Evolutionary conservation across 2,797 vertebrate genomes (phyloP).

Genomic region (Neopelma chrysocephalum): DNA sequence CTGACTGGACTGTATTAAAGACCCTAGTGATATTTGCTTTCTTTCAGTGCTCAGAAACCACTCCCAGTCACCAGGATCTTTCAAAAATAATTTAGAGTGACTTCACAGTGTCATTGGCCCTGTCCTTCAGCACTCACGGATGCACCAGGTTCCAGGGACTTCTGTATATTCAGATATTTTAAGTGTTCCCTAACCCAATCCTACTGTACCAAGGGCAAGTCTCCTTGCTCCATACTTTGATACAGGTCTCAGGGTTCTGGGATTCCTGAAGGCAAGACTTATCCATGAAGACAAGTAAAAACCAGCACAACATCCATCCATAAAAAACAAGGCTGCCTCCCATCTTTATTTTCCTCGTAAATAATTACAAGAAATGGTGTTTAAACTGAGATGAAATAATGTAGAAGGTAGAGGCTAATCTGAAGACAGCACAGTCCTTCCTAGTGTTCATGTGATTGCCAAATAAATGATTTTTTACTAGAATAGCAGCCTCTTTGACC

Average conservation of each 20-base stretch:
- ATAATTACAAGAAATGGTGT: not conserved
- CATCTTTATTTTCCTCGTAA: not conserved
- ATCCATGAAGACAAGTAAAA: not conserved
- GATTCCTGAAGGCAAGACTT: not conserved
- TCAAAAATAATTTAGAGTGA: not conserved
- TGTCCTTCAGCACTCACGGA: not conserved
- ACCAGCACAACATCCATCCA: not conserved
- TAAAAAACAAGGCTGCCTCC: not conserved
- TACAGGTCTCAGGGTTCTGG: not conserved
- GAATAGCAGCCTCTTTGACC: not conserved
- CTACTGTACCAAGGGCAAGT: rapidly evolving
- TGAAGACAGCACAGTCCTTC: not conserved
- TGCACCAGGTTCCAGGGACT: not conserved
- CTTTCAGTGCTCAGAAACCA: not conserved
- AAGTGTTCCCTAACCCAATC: not conserved
- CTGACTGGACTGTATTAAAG: not conserved
- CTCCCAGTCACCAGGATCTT: not conserved
- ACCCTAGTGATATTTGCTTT: not conserved
- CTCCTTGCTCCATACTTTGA: not conserved
- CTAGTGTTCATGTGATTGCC: not conserved
- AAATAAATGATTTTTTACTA: not conserved
- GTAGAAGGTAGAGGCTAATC: not conserved
- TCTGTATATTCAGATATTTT: not conserved
- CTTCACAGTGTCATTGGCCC: not conserved
- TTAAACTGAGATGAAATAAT: not conserved